These are phyloP conservation scores for Corbicula japonica DNA, from an alignment of 2,888 invertebrate genomes.

Conservation along the genomic window DNA sequence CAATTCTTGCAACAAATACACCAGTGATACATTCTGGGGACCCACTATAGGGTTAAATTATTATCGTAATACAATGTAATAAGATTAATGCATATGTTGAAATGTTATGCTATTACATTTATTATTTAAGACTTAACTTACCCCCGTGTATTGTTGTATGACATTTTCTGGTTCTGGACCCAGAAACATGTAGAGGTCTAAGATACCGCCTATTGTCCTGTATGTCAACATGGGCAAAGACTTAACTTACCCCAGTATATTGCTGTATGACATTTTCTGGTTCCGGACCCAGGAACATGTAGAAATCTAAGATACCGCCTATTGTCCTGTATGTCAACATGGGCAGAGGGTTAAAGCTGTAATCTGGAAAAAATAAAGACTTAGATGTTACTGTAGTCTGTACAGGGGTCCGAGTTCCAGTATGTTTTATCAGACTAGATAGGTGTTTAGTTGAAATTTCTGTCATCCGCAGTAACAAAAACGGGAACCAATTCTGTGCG, in stretches of 20 bases:
- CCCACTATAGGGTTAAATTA: too few relatives aligned
- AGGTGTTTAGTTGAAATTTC: too few relatives aligned
- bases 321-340: constrained; percentile 93
- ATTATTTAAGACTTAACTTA: constrained; percentile 53
- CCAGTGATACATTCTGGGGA: too few relatives aligned
- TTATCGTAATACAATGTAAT: too few relatives aligned
- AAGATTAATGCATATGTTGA: too few relatives aligned
- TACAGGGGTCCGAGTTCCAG: too few relatives aligned
- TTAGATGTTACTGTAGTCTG: too few relatives aligned
- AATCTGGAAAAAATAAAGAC: constrained; percentile 81
- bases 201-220: constrained; percentile 93
- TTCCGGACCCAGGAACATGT: constrained; percentile 92
- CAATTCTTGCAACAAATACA: too few relatives aligned
- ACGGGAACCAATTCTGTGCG: too few relatives aligned
- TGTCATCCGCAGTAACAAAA: too few relatives aligned
- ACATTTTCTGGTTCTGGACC: constrained; percentile 91
- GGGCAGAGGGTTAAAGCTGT: constrained; percentile 89
- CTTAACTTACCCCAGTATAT: constrained; percentile 80
- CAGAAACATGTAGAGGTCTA: constrained; percentile 92
- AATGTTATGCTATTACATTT: too few relatives aligned
- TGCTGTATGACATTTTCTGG: constrained; percentile 88
- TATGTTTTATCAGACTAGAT: too few relatives aligned
- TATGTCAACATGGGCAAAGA: constrained; percentile 95
- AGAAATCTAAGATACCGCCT: constrained; percentile 94
- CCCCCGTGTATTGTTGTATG: constrained; percentile 85